phyloP scores from a whole-genome alignment of 92 coral and sea anemone species.

The Palythoa caribaeorum region DNA sequence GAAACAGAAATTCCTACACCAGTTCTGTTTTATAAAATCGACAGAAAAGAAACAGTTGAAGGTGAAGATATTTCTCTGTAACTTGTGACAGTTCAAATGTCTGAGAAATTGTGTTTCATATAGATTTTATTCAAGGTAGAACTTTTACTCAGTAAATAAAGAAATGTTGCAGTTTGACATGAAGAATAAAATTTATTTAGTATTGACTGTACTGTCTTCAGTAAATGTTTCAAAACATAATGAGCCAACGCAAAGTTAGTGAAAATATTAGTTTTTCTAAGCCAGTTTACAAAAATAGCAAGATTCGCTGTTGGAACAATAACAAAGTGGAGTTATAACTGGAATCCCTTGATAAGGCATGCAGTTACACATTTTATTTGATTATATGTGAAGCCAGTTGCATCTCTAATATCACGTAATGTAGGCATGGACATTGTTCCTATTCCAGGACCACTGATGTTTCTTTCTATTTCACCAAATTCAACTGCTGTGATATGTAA shows the following conservation, averaged over 20 bases:
- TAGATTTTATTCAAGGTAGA: background rate
- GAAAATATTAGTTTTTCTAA: background rate
- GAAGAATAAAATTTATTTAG: background rate
- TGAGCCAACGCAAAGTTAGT: background rate
- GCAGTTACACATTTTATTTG: background rate
- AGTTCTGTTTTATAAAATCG: constrained; percentile 14
- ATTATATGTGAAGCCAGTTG: background rate
- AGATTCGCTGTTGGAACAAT: background rate
- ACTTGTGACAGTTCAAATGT: background rate
- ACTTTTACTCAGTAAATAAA: background rate
- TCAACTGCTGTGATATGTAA: constrained; percentile 13
- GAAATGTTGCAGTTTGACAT: constrained; percentile 1
- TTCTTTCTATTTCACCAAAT: constrained; percentile 5
- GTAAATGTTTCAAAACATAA: background rate
- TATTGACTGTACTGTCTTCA: background rate
- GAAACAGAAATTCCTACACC: background rate
- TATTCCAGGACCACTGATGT: constrained; percentile 4
- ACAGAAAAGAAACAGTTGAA: constrained; percentile 1
- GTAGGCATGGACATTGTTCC: constrained; percentile 7
- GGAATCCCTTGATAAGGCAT: constrained; percentile 13
- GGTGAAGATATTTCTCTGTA: constrained; percentile 1
- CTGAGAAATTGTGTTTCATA: background rate
- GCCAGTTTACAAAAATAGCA: background rate
- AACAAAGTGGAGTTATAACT: background rate
- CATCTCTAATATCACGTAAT: background rate